Percentiles rank a stretch among this genome's conserved stretches.
These are phyloP conservation scores for Paedocypris sp. DNA, from an alignment of 2,113 vertebrate species.

Conservation along the genomic window DNA sequence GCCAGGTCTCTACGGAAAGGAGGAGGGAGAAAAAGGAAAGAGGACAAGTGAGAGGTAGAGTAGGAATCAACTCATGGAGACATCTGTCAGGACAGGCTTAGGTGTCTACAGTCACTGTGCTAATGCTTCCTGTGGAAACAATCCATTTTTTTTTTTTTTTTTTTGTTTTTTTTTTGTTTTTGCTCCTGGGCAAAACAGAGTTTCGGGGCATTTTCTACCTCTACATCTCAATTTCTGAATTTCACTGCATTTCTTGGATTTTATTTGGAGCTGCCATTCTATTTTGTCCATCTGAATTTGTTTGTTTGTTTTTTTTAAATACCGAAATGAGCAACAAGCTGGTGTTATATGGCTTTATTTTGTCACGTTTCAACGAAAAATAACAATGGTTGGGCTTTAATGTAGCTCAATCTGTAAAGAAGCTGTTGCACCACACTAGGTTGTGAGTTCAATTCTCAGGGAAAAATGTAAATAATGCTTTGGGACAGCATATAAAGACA, in stretches of 20 bases:
- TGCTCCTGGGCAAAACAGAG: slow-evolving; percentile 9
- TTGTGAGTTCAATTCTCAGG: too few species aligned
- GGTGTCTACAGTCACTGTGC: slow-evolving; percentile 6
- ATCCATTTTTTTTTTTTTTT: slow-evolving; percentile 6
- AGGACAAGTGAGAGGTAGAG: background rate
- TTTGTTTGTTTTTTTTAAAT: too few species aligned
- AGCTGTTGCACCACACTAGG: too few species aligned
- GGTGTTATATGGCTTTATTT: too few species aligned
- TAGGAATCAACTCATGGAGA: background rate
- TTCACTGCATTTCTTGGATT: background rate
- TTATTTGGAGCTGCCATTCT: background rate
- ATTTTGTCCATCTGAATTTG: too few species aligned
- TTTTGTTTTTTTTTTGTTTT: too few species aligned
- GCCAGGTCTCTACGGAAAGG: slow-evolving; percentile 22
- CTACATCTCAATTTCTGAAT: slow-evolving; percentile 29
- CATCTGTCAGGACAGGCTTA: slow-evolving; percentile 14
- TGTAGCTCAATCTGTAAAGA: too few species aligned
- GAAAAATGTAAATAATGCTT: too few species aligned
- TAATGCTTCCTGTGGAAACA: slow-evolving; percentile 23
- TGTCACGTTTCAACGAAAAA: too few species aligned
- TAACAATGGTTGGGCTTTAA: too few species aligned
- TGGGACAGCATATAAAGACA: too few species aligned
- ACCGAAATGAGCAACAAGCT: too few species aligned
- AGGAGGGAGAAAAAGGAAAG: background rate
- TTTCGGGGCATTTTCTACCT: slow-evolving; percentile 6